Percentiles rank a stretch among this genome's conserved stretches.
Conservation (phyloP, 2,888 invertebrate genomes). For the Eilema sororculum region DNA sequence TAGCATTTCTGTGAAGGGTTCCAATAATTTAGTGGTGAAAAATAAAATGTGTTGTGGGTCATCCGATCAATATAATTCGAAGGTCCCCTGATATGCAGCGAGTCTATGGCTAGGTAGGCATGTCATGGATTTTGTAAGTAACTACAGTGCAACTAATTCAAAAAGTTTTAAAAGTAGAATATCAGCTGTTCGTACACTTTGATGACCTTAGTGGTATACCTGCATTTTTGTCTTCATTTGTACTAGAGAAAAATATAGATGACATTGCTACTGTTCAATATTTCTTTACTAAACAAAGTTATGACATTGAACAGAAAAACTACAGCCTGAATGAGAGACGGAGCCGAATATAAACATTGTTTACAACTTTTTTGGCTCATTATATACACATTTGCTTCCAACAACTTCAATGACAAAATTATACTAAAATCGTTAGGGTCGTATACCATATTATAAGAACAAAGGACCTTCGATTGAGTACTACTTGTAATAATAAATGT, state of each 20-base stretch:
- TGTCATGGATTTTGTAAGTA: too few species aligned
- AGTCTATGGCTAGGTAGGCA: neutral
- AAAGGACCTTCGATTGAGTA: slow-evolving; percentile 11
- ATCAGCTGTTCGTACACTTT: neutral
- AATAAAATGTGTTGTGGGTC: too few species aligned
- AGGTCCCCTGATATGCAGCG: neutral
- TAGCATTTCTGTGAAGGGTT: too few species aligned
- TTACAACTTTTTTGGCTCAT: slow-evolving; percentile 14
- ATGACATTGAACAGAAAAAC: slow-evolving; percentile 2
- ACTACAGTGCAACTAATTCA: too few species aligned
- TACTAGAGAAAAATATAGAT: neutral
- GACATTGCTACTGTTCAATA: neutral
- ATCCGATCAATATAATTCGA: too few species aligned
- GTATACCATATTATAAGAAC: slow-evolving; percentile 14
- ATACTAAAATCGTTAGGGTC: slow-evolving; percentile 7
- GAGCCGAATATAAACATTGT: slow-evolving; percentile 6
- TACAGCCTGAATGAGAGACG: neutral
- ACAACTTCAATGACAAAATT: slow-evolving; percentile 9
- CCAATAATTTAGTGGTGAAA: too few species aligned
- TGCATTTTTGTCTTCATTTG: neutral
- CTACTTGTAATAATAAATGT: slow-evolving; percentile 3
- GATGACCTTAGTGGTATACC: neutral
- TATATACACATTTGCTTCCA: slow-evolving; percentile 14
- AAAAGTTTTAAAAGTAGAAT: too few species aligned
- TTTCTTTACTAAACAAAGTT: neutral